Conservation (phyloP, 2,888 invertebrate genomes). For the Pyrrhia umbra region DNA sequence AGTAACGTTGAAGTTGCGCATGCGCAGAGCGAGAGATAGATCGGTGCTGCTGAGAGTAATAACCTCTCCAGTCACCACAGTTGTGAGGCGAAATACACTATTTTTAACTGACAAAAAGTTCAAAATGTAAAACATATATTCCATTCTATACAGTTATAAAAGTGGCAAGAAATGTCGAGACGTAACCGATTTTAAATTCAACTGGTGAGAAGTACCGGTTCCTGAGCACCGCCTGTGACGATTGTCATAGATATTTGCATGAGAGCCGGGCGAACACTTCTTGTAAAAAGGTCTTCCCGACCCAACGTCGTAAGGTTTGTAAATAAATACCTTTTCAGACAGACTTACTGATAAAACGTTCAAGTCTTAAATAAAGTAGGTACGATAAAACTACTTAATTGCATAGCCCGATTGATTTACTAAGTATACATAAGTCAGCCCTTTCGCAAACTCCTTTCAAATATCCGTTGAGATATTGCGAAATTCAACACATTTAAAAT, state of each 20-base stretch:
- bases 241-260: slow-evolving; percentile 4
- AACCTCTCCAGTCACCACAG: slow-evolving; percentile 73
- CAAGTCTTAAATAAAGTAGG: background rate
- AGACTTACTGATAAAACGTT: background rate
- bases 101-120: slow-evolving; percentile 26
- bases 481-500: slow-evolving; percentile 26
- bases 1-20: slow-evolving; percentile 58
- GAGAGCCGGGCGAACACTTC: background rate
- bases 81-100: slow-evolving; percentile 26
- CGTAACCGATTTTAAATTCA: slow-evolving; percentile 32
- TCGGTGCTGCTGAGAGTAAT: slow-evolving; percentile 79
- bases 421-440: background rate
- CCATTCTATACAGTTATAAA: slow-evolving; percentile 43
- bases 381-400: background rate
- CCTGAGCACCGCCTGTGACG: background rate
- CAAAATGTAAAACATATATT: slow-evolving; percentile 31
- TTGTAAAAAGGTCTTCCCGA: background rate
- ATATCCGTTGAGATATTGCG: slow-evolving; percentile 1
- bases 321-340: background rate
- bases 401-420: background rate
- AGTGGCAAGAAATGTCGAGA: slow-evolving; percentile 5
- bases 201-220: slow-evolving; percentile 33
- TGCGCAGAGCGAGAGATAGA: slow-evolving; percentile 63
- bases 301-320: background rate
- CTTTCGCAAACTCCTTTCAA: background rate